Conservation (phyloP, 2,888 invertebrate genomes). For the Acanthopleura granulata region DNA sequence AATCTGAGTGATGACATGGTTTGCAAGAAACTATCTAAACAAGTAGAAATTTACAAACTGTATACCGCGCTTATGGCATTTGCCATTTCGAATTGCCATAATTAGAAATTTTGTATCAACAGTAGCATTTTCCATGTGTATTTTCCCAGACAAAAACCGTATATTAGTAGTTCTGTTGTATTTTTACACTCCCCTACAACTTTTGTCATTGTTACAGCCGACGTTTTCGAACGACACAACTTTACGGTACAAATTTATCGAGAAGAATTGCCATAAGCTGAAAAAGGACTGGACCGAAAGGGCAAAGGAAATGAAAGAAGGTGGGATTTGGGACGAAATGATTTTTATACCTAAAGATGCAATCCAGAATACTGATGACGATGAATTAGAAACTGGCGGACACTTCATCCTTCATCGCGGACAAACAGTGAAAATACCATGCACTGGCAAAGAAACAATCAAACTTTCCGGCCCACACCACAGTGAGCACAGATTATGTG, state of each 20-base stretch:
- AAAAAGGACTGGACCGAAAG: neutral
- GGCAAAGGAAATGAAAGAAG: neutral
- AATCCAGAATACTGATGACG: neutral
- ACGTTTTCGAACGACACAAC: conserved; percentile 4
- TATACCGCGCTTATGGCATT: too few relatives aligned
- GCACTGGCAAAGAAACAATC: neutral
- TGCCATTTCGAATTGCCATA: too few relatives aligned
- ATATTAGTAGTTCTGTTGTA: too few relatives aligned
- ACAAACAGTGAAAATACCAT: neutral
- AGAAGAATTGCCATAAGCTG: neutral
- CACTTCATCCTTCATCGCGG: conserved; percentile 1
- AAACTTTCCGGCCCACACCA: neutral
- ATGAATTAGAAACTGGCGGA: neutral
- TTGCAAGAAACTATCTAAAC: too few relatives aligned
- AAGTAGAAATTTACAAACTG: too few relatives aligned
- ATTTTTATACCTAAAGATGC: neutral
- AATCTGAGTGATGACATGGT: too few relatives aligned
- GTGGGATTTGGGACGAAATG: conserved; percentile 15
- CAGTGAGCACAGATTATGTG: neutral
- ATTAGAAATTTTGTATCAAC: too few relatives aligned
- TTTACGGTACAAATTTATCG: neutral
- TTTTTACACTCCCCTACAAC: too few relatives aligned
- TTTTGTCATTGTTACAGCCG: too few relatives aligned
- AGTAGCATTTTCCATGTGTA: too few relatives aligned
- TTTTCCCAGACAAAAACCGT: too few relatives aligned